These are phyloP conservation scores for Vimba vimba DNA, from an alignment of 2,113 vertebrate species.

Conservation along the genomic window DNA sequence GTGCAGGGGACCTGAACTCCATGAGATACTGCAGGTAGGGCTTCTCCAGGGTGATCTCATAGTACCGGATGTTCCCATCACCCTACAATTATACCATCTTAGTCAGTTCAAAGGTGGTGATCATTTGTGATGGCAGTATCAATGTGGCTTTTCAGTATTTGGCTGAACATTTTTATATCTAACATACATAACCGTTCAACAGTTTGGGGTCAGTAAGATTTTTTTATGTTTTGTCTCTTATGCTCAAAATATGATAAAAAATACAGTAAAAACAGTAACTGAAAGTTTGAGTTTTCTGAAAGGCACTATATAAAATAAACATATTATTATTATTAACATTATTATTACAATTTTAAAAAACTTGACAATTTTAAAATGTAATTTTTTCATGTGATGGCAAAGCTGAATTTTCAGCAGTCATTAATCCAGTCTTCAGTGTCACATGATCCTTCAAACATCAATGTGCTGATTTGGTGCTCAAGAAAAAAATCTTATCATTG, in stretches of 20 bases:
- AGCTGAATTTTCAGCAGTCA: neutral
- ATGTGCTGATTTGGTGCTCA: neutral
- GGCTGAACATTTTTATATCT: neutral
- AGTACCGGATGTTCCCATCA: constrained; percentile 97
- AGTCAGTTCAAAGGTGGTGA: constrained; percentile 14
- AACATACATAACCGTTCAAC: neutral
- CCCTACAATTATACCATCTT: constrained; percentile 76
- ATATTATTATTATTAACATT: too few species aligned
- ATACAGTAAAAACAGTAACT: neutral
- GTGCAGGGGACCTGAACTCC: constrained; percentile 94
- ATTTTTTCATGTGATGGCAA: neutral
- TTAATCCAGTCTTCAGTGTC: neutral
- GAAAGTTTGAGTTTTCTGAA: too few species aligned
- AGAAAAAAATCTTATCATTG: neutral
- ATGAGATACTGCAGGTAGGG: constrained; percentile 94
- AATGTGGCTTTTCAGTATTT: neutral
- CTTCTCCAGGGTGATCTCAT: constrained; percentile 92
- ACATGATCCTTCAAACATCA: neutral
- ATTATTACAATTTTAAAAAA: neutral
- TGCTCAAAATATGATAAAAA: neutral
- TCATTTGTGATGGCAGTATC: constrained; percentile 1
- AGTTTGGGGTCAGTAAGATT: neutral
- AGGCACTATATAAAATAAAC: too few species aligned
- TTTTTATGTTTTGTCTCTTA: neutral
- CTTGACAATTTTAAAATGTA: neutral